Evolutionary conservation across 1,140 invertebrate genomes (phyloP).

Genomic region (Eurosta solidaginis): DNA sequence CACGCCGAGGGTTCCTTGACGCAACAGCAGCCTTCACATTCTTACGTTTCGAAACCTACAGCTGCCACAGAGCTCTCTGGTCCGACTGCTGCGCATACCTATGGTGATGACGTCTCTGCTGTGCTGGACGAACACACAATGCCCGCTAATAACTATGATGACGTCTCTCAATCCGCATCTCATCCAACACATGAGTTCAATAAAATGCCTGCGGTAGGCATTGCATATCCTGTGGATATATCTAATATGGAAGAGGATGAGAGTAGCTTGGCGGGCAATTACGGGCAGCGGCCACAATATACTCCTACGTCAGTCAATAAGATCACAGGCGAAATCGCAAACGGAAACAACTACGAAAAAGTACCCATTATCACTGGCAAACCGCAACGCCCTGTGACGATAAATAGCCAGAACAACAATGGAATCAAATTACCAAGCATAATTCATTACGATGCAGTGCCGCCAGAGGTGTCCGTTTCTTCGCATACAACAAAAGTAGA

Average conservation of each 20-base stretch:
- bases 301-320: slow-evolving; percentile 35
- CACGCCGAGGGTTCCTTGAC: no score
- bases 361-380: slow-evolving; percentile 7
- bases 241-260: slow-evolving; percentile 50
- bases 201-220: slow-evolving; percentile 54
- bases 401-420: slow-evolving; percentile 51
- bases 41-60: not conserved
- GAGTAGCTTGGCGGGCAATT: slow-evolving; percentile 27
- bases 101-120: slow-evolving; percentile 42
- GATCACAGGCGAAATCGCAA: not conserved
- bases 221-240: slow-evolving; percentile 55
- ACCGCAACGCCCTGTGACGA: slow-evolving; percentile 47
- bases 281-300: slow-evolving; percentile 43
- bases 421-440: slow-evolving; percentile 14
- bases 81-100: slow-evolving; percentile 10
- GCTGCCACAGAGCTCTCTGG: not conserved
- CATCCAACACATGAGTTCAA: slow-evolving; percentile 54
- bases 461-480: slow-evolving; percentile 51
- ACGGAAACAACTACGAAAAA: not conserved
- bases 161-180: slow-evolving; percentile 36
- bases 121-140: slow-evolving; percentile 52
- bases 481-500: slow-evolving; percentile 53
- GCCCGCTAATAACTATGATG: slow-evolving; percentile 48
- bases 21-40: not conserved
- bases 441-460: slow-evolving; percentile 38